Base-by-base conservation (phyloP, 2,797 vertebrate genomes). In the Silurus aristotelis region DNA sequence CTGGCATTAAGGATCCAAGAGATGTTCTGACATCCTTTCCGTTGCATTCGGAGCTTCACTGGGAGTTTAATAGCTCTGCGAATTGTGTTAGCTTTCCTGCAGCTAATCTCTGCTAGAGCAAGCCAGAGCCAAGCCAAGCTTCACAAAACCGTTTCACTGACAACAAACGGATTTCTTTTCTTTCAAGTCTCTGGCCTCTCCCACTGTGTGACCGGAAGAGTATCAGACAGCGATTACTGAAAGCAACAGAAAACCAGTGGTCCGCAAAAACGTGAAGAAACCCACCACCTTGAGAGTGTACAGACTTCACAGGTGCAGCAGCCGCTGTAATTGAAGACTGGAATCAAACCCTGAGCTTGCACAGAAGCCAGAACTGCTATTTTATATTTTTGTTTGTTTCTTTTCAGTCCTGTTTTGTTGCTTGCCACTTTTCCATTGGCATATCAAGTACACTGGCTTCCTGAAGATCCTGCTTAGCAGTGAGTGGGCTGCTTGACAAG, bases 71-170 rank as follows among this genome's bases (percentile, higher is more conserved):
- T 81, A 17, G 76, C 83, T 86, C 83, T 72, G 55, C 48, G 67
- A 88, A 86, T 85, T 55, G 38, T 80, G 67, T 88, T 77, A 63
- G 86, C 64, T 91, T 89, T 87, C 87, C 56, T 67, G 46, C 67
- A 55, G 89, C 63, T n/a, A 87, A 92, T 91, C 84, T 84, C 87
- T 84, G 85, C 90, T 80, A 83, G 77, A 86, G 86, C 89, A 85
- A 84, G 88, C 87, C 48, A 68, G 25, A 67, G 48, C 48, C 63
- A 48, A 80, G 78, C 64, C 85, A 89, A 85, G 84, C 27, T 60
- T 71, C 81, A 78, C 79, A 89, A 87, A 89, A 88, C 85, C 72
- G 85, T 90, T 93, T 90, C 83, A 86, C 71, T 78, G 80, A 82
- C 83, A 88, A 89, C 89, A 91, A 89, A 87, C 78, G 77, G 80